phyloP scores from a whole-genome alignment of 2,113 vertebrate genomes.

The Rhinolophus sinicus region DNA sequence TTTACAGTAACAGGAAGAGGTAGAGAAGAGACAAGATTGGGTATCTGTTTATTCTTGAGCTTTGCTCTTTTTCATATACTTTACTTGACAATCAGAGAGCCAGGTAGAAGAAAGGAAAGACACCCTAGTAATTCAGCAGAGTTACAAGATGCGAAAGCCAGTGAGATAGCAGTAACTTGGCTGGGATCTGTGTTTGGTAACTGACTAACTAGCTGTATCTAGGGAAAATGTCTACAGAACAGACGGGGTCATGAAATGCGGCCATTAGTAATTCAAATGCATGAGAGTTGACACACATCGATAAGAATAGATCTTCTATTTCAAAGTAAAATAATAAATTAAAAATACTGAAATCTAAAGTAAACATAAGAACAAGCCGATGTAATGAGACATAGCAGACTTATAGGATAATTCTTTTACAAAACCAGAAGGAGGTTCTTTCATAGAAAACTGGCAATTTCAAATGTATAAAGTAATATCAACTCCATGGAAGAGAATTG shows the following conservation, averaged over 20 bases:
- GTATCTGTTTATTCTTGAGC: neutral
- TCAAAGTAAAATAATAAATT: neutral
- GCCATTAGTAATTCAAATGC: neutral
- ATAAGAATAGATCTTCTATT: neutral
- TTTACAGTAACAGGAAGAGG: too few species aligned
- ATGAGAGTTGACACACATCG: neutral
- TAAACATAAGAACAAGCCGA: neutral
- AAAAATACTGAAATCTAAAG: neutral
- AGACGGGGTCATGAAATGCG: neutral
- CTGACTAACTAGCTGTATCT: neutral
- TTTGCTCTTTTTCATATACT: neutral
- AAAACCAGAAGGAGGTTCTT: neutral
- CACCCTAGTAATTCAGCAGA: accelerated
- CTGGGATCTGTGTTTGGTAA: neutral
- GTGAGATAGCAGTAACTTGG: neutral
- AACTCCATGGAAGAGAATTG: neutral
- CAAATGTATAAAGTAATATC: neutral
- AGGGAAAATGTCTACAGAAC: neutral
- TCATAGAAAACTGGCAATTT: neutral
- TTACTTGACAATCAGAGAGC: neutral
- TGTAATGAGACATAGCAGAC: neutral
- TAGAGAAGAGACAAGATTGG: neutral
- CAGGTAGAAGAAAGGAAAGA: neutral
- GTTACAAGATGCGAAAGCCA: neutral
- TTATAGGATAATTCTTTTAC: neutral